Percentiles rank a stretch among this genome's conserved stretches.
Evolutionary conservation across 2,888 invertebrate species (phyloP).

Genomic region (Drosophila pseudotalamancana): DNA sequence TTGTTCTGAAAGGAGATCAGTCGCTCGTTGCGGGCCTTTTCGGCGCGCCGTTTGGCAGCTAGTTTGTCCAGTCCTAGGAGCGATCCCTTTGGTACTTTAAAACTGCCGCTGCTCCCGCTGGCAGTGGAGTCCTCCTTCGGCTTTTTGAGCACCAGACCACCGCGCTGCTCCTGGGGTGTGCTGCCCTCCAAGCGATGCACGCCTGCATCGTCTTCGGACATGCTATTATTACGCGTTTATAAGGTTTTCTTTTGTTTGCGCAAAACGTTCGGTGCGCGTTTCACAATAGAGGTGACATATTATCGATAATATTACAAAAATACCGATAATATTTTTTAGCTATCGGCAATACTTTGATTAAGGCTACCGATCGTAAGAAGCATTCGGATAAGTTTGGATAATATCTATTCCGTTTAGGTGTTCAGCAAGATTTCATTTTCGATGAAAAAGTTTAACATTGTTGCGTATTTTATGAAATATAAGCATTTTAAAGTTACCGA

Average conservation of each 20-base stretch:
- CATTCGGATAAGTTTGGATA: too few species aligned
- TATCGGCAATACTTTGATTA: too few species aligned
- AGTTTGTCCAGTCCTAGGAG: conserved; percentile 93
- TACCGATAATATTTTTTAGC: too few species aligned
- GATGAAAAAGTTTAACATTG: too few species aligned
- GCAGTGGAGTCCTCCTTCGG: conserved; percentile 79
- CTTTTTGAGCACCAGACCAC: conserved; percentile 90
- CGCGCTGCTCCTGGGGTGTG: conserved; percentile 86
- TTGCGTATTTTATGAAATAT: too few species aligned
- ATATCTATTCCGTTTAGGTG: too few species aligned
- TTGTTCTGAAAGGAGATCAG: conserved; percentile 88
- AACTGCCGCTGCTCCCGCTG: conserved; percentile 84
- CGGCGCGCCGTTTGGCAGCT: conserved; percentile 90
- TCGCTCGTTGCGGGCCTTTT: conserved; percentile 87
- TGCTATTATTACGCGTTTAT: conserved; percentile 19
- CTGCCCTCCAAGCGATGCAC: conserved; percentile 91
- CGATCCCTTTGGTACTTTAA: conserved; percentile 91
- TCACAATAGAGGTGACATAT: conserved; percentile 33
- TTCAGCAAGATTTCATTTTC: too few species aligned
- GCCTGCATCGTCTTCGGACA: conserved; percentile 73
- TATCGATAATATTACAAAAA: conserved; percentile 18
- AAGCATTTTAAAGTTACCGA: too few species aligned
- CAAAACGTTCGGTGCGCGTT: conserved; percentile 59
- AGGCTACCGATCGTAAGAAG: too few species aligned
- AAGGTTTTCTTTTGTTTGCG: conserved; percentile 35